Conservation (phyloP, 2,797 vertebrate genomes). For the Tokudaia muenninki region DNA sequence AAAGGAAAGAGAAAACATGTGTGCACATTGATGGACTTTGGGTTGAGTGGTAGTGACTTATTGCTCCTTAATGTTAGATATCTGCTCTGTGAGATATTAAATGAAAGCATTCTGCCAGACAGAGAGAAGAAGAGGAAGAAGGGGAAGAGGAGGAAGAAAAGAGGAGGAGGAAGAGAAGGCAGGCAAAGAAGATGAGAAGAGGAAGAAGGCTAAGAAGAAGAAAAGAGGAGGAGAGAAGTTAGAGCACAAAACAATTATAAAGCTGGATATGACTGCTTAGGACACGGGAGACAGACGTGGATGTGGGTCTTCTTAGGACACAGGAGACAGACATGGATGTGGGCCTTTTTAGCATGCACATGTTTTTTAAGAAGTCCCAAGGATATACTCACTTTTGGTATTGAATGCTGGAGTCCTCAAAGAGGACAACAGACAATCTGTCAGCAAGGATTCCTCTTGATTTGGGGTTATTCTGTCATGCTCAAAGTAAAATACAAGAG, state of each 20-base stretch:
- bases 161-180: no score
- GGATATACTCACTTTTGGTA: background rate
- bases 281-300: background rate
- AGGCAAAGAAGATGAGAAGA: background rate
- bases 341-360: background rate
- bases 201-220: no score
- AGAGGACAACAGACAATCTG: background rate
- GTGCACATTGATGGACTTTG: constrained; percentile 1
- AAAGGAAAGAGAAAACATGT: background rate
- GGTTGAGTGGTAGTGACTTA: background rate
- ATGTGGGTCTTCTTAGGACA: background rate
- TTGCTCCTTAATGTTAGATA: background rate
- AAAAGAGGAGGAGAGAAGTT: background rate
- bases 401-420: constrained; percentile 1
- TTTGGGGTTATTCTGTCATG: constrained; percentile 12
- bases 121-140: background rate
- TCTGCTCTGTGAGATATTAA: constrained; percentile 33
- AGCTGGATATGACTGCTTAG: background rate
- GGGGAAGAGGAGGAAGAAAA: background rate
- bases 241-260: background rate
- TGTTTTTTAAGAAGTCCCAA: background rate
- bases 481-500: background rate
- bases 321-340: background rate
- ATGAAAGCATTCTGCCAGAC: background rate
- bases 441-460: background rate